phyloP scores from a whole-genome alignment of 1,140 invertebrate genomes.

The Bombyx mori region ASM3026992v2 NC_085110.1:7114001-7114500 shows the following conservation, averaged over 20 bases:
- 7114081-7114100: too few relatives aligned
- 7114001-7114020: too few relatives aligned
- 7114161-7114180: too few relatives aligned
- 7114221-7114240: slow-evolving; percentile 20
- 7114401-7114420: slow-evolving; percentile 30
- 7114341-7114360: slow-evolving; percentile 55
- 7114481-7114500: too few relatives aligned
- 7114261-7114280: slow-evolving; percentile 55
- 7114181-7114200: too few relatives aligned
- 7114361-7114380: slow-evolving; percentile 39
- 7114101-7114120: too few relatives aligned
- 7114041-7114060: too few relatives aligned
- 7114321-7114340: slow-evolving; percentile 51
- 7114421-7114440: slow-evolving; percentile 37
- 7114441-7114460: neutral
- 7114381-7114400: slow-evolving; percentile 48
- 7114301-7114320: slow-evolving; percentile 62
- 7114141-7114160: too few relatives aligned
- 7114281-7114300: slow-evolving; percentile 47
- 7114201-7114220: slow-evolving; percentile 14
- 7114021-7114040: too few relatives aligned
- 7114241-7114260: slow-evolving; percentile 27
- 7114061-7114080: too few relatives aligned
- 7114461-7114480: too few relatives aligned
- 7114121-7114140: too few relatives aligned